phyloP scores from a whole-genome alignment of 2,797 vertebrate species.

The Tragopan temminckii region DNA sequence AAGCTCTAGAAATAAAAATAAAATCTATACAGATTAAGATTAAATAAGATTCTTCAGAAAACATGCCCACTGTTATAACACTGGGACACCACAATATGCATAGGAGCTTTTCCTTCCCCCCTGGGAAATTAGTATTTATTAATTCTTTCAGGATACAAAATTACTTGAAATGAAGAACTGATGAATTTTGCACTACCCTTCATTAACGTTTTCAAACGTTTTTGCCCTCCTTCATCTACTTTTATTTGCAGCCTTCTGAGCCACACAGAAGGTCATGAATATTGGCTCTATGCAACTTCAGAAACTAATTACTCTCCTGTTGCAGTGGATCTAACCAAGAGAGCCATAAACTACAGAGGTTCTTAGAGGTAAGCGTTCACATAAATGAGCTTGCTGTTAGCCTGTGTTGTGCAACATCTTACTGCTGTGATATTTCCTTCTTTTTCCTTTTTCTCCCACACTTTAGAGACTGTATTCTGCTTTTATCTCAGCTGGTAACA shows the following conservation, averaged over 20 bases:
- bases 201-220: not conserved
- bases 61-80: not conserved
- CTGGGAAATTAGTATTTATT: slow-evolving; percentile 40
- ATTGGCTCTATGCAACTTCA: not conserved
- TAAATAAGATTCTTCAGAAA: not conserved
- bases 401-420: not conserved
- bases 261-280: not conserved
- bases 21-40: not conserved
- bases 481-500: not conserved
- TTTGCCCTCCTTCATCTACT: not conserved
- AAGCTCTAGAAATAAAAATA: not conserved
- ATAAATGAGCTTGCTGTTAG: not conserved
- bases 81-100: not conserved
- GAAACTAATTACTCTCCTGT: not conserved
- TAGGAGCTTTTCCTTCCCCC: not conserved
- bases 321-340: not conserved
- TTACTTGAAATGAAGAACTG: not conserved
- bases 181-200: not conserved
- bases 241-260: slow-evolving; percentile 11
- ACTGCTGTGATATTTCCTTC: not conserved
- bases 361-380: not conserved
- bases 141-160: not conserved
- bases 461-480: not conserved
- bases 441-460: not conserved
- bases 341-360: not conserved